Evolutionary conservation across 1,140 invertebrate genomes (phyloP).

Genomic region (Caligus rogercresseyi): DNA sequence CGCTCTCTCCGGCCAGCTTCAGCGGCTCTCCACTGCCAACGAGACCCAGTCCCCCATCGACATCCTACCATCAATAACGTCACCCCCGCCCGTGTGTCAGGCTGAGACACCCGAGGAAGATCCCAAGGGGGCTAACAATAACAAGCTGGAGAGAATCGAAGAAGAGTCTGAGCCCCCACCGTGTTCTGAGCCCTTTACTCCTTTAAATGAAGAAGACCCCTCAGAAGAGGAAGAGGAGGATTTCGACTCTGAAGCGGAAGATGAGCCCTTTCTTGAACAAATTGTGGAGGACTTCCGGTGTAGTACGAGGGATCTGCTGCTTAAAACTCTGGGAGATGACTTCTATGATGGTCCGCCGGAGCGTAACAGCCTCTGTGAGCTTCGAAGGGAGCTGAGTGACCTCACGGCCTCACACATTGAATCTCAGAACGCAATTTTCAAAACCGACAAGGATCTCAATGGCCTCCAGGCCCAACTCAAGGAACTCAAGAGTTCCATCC

Average conservation of each 20-base stretch:
- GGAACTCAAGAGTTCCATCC: background rate
- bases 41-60: background rate
- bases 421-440: background rate
- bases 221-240: background rate
- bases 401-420: background rate
- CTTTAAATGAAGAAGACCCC: no score
- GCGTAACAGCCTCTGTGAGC: background rate
- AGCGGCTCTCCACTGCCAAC: background rate
- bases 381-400: background rate
- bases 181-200: no score
- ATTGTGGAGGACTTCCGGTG: background rate
- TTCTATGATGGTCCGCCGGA: background rate
- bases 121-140: background rate
- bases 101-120: background rate
- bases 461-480: background rate
- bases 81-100: background rate
- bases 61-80: background rate
- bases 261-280: background rate
- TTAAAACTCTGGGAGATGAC: background rate
- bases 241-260: background rate
- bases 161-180: background rate
- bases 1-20: background rate
- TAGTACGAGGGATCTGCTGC: background rate
- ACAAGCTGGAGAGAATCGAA: background rate
- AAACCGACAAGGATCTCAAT: background rate